These are phyloP conservation scores for Eudasyphora cyanicolor DNA, from an alignment of 2,888 invertebrate species.

Conservation along the genomic window DNA sequence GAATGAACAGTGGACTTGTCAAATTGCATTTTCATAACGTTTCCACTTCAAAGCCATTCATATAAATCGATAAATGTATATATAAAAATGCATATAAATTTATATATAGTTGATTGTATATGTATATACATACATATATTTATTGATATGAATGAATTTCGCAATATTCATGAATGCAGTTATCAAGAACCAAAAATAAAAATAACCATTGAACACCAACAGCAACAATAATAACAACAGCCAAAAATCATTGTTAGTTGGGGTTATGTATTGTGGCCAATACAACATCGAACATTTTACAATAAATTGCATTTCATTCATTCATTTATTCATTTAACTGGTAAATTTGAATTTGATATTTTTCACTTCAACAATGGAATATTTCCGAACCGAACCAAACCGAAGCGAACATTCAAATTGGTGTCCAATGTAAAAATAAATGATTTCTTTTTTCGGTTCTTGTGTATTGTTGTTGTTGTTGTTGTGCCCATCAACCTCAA, in stretches of 20 bases:
- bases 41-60: not conserved
- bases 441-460: too few species aligned
- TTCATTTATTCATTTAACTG: constrained; percentile 44
- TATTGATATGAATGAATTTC: constrained; percentile 12
- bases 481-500: constrained; percentile 23
- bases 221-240: constrained; percentile 3
- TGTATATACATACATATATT: too few species aligned
- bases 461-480: too few species aligned
- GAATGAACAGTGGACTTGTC: not conserved
- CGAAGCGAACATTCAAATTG: constrained; percentile 40
- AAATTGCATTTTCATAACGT: not conserved
- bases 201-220: not conserved
- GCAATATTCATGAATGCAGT: not conserved
- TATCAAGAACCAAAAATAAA: not conserved
- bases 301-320: constrained; percentile 52
- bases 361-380: constrained; percentile 38
- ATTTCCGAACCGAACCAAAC: not conserved
- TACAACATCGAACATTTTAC: constrained; percentile 15
- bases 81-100: too few species aligned
- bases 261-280: constrained; percentile 29
- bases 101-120: too few species aligned
- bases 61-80: not conserved
- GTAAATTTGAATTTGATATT: constrained; percentile 56
- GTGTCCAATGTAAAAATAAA: constrained; percentile 45
- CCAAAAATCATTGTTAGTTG: constrained; percentile 22